Base-by-base conservation (phyloP, 1,140 invertebrate species). In the Trichonephila inaurata region DNA sequence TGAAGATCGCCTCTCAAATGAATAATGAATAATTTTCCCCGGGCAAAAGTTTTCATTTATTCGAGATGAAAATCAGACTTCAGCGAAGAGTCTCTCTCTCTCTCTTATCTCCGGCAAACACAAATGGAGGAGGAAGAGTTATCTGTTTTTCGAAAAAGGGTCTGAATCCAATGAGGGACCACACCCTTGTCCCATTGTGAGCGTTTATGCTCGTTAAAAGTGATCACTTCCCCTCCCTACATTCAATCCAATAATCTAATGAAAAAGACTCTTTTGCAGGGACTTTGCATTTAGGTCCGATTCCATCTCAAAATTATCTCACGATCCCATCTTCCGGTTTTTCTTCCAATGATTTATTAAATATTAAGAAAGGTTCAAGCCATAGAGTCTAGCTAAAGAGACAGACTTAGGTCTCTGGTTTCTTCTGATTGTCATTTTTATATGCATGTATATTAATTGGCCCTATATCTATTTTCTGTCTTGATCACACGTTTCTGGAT, bases 11-110 rank as follows among this genome's bases (percentile, higher is more conserved):
- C 40, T 33, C 28, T 85, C 83, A 60, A 91, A 82, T 92, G 90
- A 92, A 92, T 92, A 92, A 92, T 91, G 90, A 91, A 91, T 85
- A 91, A 91, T 81, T 91, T 85, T 85, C 24, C 72, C 62, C 40
- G 24, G 40, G 89, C 16, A 91, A 91, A 82, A 91, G 60, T 92
- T 92, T 92, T 66, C 90, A 92, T 92, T 92, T 85, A 81, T 77
- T 40, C 72, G 72, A 81, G 90, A 91, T 85, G 77, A 83, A 66
- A 51, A 85, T 92, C 44, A 28, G 83, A 85, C 44, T 82, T 72
- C 89, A 89, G n/a, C 72, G 72, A 77, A 77, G 72, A 77, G 28
- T 16, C 18, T 18, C 14, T 21, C 66, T 60, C 66, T 60, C 28
- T 28, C 28, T 28, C 28, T 85, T 92, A 92, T 92, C 90, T 92